A percentile compares a stretch with the other conserved stretches of the same genome.
These are phyloP conservation scores for Drosophila arizonae DNA, from an alignment of 1,140 invertebrate genomes.

Conservation along the genomic window DNA sequence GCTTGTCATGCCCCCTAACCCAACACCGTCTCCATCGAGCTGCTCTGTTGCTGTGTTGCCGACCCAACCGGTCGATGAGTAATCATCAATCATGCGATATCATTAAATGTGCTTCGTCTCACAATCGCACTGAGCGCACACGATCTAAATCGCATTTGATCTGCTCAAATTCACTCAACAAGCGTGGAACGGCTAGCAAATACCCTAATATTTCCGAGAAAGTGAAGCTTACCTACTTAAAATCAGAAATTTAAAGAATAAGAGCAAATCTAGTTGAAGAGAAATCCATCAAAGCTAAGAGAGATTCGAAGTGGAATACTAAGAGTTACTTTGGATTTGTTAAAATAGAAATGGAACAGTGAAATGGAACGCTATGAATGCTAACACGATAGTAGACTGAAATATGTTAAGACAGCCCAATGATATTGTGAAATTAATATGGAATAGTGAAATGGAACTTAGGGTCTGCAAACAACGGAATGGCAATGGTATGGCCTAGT, in stretches of 20 bases:
- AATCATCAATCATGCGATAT: conserved; percentile 76
- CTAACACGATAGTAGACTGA: no score
- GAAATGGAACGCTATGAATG: no score
- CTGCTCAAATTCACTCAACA: conserved; percentile 1
- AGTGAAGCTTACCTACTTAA: not conserved
- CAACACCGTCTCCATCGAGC: not conserved
- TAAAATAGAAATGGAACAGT: no score
- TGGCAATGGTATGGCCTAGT: not conserved
- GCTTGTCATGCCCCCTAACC: no score
- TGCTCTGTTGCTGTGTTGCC: conserved; percentile 41
- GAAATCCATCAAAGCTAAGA: not conserved
- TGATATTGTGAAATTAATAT: not conserved
- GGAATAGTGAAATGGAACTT: not conserved
- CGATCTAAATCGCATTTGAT: conserved; percentile 58
- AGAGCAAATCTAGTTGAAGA: not conserved
- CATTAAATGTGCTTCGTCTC: conserved; percentile 69
- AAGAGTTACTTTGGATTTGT: no score
- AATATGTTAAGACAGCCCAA: no score
- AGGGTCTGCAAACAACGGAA: no score
- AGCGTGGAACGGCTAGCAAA: not conserved
- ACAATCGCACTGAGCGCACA: conserved; percentile 50
- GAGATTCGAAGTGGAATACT: not conserved
- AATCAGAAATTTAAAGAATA: no score
- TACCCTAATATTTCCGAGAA: conserved; percentile 2
- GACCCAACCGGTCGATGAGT: conserved; percentile 73